Base-by-base conservation (phyloP, 2,113 vertebrate genomes). In the Chionomys nivalis region DNA sequence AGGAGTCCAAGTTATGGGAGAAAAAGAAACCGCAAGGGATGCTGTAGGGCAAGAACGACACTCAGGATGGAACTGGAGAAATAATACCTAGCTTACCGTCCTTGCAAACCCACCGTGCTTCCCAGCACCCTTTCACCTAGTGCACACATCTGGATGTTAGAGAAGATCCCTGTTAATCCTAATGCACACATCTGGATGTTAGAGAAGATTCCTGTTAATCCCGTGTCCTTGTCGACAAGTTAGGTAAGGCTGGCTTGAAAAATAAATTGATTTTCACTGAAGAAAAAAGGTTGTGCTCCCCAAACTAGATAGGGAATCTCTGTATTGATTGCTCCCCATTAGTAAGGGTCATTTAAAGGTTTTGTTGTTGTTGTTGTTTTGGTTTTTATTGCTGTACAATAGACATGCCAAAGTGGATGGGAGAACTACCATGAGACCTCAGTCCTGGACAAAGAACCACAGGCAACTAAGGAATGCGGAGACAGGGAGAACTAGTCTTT, bases 241-340 rank as follows among this genome's bases (percentile, higher is more conserved):
- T 19, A 76, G 65, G 0, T 81, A 85, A 97, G 42, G 89, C 19
- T 94, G 17, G 47, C 17, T 76, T 79, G 47, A 95, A 91, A 91
- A 93, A 79, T 63, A 89, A 95, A 92, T 65, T 91, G 72, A 86
- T 91, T 24, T 91, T 65, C 61, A 93, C 11, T 76, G 82, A 93
- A 90, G 63, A 63, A 47, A 49, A 65, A 33, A 75, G 23, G 23
- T 36, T 79, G 70, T 28, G 26, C 23, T 94, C 8, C 77, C 28
- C 72, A 94, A 94, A 93, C 16, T 88, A 76, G 31, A 65, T 26
- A 92, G 42, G 52, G 88, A 77, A 85, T 96, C 42, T 81, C 87
- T 70, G 19, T 10, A 47, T 42, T 75, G 63, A 70, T 73, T 83
- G 23, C 31, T 93, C 55, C 52, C 42, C 65, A 89, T 94, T 88